A percentile compares a stretch with the other conserved stretches of the same genome.
Evolutionary conservation across 2,888 invertebrate species (phyloP).

Genomic region (Eilema depressum): DNA sequence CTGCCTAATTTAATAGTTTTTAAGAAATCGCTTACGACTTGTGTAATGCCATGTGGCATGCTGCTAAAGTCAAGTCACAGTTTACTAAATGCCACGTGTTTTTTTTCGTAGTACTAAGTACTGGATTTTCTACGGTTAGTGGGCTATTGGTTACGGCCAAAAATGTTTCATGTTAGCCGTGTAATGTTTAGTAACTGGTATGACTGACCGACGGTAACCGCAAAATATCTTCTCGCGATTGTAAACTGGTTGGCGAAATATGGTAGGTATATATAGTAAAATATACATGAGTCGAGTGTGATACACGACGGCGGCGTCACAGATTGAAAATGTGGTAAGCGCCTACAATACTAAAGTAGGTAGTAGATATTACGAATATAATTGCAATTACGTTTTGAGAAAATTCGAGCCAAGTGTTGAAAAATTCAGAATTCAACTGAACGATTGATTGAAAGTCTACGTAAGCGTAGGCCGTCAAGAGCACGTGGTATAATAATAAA

Average conservation of each 20-base stretch:
- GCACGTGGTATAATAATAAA: too few relatives aligned
- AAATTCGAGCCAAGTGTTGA: too few relatives aligned
- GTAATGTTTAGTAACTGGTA: not conserved
- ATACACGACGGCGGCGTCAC: not conserved
- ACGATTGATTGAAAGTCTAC: too few relatives aligned
- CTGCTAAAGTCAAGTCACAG: conserved; percentile 1
- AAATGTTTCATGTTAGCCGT: not conserved
- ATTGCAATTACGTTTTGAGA: too few relatives aligned
- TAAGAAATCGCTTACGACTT: not conserved
- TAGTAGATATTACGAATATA: too few relatives aligned
- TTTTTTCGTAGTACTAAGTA: not conserved
- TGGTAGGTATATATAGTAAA: too few relatives aligned
- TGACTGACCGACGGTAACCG: not conserved
- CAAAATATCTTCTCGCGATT: not conserved
- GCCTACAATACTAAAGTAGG: too few relatives aligned
- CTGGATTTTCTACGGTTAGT: not conserved
- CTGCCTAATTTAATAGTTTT: not conserved
- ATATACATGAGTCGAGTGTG: not conserved
- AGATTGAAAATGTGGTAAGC: not conserved
- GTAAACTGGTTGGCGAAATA: not conserved
- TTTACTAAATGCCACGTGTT: not conserved
- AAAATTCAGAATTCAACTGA: too few relatives aligned
- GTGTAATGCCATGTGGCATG: not conserved
- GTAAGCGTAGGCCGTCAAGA: too few relatives aligned
- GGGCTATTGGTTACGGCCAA: not conserved